Evolutionary conservation across 2,797 vertebrate genomes (phyloP), one percentile per base, ranked within the genome.

Genomic region (Lepilemur septentrionalis): DNA sequence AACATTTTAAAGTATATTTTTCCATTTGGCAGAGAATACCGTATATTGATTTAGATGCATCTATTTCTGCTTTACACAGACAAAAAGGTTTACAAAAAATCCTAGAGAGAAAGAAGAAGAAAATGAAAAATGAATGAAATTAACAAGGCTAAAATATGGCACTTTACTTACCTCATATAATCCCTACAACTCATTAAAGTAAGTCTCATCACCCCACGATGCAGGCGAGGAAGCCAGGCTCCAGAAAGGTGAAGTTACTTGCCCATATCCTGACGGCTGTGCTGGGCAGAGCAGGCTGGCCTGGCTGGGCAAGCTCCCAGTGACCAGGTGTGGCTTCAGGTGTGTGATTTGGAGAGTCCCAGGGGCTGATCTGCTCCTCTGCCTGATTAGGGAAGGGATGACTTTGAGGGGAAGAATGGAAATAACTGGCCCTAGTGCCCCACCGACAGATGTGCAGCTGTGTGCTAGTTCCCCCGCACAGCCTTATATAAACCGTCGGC

Each of bases 1-100:
- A 96, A 96, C 55, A 82, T 46, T 83, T 94, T 7, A 48, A 89
- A 94, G 52, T 79, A 67, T 55, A 32, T 94, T 96, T 80, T 81
- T 94, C 57, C 61, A 65, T 79, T 76, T 1, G 30, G 69, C 75
- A 93, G 63, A 91, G 57, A 91, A 72, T 25, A 52, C 20, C 1
- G 11, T 72, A 13, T 90, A 79, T 28, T 86, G 93, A 95, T 96
- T 91, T 75, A 73, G 72, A 28, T 28, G 0, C 30, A 46, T 92
- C 78, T 97, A 41, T 97, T 72, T 93, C 70, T 6, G 1, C 43
- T 50, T 88, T 41, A 86, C 1, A 0, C n/a, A 86, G 52, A 96
- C 12, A 78, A 28, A 93, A 83, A 61, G 35, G 5, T 17, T 61
- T 89, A 76, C 76, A 17, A 28, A 61, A 82, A 86, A 38, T 80